Evolutionary conservation across 2,113 vertebrate genomes (phyloP).

Genomic region (Cyphomyrus discorhynchus): DNA sequence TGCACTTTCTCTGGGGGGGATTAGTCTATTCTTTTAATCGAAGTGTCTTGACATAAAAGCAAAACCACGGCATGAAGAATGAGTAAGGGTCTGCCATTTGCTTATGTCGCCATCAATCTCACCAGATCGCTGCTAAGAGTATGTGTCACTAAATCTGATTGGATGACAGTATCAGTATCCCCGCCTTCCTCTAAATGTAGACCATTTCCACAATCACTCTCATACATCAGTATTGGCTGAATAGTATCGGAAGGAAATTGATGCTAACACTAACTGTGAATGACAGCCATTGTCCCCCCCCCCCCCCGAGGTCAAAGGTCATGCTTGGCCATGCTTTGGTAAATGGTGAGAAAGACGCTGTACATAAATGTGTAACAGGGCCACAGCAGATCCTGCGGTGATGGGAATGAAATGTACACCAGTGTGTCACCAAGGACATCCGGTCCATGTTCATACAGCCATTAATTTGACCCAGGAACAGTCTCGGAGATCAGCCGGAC

Average conservation of each 20-base stretch:
- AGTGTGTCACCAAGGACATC: not conserved
- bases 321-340: conserved; percentile 1
- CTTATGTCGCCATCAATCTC: not conserved
- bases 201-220: not conserved
- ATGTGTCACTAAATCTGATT: not conserved
- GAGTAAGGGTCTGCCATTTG: not conserved
- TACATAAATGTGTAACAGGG: not conserved
- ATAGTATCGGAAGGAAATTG: not conserved
- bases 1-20: not conserved
- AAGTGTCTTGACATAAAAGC: not conserved
- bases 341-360: not conserved
- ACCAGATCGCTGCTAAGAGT: not conserved
- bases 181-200: not conserved
- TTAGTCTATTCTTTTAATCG: not conserved
- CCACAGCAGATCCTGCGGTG: not conserved
- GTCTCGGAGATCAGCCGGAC: conserved; percentile 13
- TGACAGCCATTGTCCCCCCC: not conserved
- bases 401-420: not conserved
- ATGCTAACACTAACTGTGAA: not conserved
- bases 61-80: not conserved
- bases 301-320: conserved; percentile 1
- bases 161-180: not conserved
- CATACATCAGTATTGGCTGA: not conserved
- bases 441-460: not conserved
- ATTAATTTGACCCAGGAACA: not conserved